Percentiles rank a stretch among this genome's conserved stretches.
phyloP scores from a whole-genome alignment of 2,888 invertebrate species.

The Achlya flavicornis region DNA sequence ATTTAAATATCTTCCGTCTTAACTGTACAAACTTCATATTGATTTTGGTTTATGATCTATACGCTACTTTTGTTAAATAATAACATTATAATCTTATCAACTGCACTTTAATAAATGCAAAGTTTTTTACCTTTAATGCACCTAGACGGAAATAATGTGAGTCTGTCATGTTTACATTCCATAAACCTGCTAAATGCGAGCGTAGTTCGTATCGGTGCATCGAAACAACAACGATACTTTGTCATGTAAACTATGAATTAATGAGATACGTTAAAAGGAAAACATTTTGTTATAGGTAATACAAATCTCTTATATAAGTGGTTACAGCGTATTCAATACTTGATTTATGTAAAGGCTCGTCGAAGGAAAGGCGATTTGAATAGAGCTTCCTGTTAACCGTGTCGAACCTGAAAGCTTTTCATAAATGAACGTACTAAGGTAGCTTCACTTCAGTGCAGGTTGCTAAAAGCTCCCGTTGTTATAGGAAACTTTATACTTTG shows the following conservation, averaged over 20 bases:
- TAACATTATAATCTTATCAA: neutral
- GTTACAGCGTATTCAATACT: slow-evolving; percentile 71
- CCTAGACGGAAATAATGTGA: slow-evolving; percentile 20
- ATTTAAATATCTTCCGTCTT: slow-evolving; percentile 1
- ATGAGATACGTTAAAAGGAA: slow-evolving; percentile 20
- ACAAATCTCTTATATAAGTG: slow-evolving; percentile 49
- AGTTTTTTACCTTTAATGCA: slow-evolving; percentile 9
- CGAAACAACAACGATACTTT: slow-evolving; percentile 26
- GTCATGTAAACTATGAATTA: slow-evolving; percentile 15
- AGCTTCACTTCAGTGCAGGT: slow-evolving; percentile 64
- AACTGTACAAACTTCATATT: slow-evolving; percentile 9
- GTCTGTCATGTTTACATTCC: slow-evolving; percentile 33
- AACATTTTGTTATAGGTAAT: slow-evolving; percentile 24
- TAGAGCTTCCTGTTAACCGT: slow-evolving; percentile 68
- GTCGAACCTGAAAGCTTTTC: slow-evolving; percentile 79
- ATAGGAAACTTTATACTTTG: slow-evolving; percentile 64
- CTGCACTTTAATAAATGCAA: neutral
- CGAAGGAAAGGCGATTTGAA: slow-evolving; percentile 74
- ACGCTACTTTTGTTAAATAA: slow-evolving; percentile 6
- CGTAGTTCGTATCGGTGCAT: slow-evolving; percentile 29
- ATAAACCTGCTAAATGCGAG: slow-evolving; percentile 31
- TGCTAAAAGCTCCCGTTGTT: slow-evolving; percentile 66
- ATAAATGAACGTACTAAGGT: slow-evolving; percentile 66
- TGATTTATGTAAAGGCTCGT: slow-evolving; percentile 72
- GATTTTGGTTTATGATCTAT: neutral